Evolutionary conservation across 2,888 invertebrate genomes (phyloP).

Genomic region (Cosmopolites sordidus): DNA sequence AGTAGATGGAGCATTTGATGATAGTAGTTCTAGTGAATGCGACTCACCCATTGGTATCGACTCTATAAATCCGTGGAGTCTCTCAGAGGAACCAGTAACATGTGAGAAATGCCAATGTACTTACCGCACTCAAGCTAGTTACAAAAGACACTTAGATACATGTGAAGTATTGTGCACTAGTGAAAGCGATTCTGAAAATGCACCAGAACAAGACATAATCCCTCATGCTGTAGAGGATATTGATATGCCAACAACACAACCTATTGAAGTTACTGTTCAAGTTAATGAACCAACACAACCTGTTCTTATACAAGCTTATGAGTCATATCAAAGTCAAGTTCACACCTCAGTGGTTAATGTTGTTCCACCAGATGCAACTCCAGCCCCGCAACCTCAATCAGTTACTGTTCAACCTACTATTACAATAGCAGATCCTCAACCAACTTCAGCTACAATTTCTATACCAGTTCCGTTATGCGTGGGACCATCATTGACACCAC

Average conservation of each 20-base stretch:
- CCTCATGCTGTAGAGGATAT: constrained; percentile 13
- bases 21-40: constrained; percentile 51
- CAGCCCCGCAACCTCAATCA: constrained; percentile 6
- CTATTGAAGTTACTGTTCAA: constrained; percentile 15
- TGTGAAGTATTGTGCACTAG: constrained; percentile 77
- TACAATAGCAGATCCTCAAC: constrained; percentile 12
- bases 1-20: constrained; percentile 55
- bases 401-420: constrained; percentile 9
- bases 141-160: constrained; percentile 69
- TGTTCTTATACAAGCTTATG: constrained; percentile 41
- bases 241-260: not conserved
- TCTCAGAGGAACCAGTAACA: constrained; percentile 70
- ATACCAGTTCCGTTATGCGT: constrained; percentile 24
- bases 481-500: constrained; percentile 16
- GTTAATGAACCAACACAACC: constrained; percentile 35
- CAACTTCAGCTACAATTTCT: constrained; percentile 17
- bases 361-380: constrained; percentile 18
- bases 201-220: constrained; percentile 22
- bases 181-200: constrained; percentile 72
- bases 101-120: constrained; percentile 86
- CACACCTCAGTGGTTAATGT: constrained; percentile 43
- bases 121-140: constrained; percentile 77
- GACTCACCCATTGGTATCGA: constrained; percentile 38
- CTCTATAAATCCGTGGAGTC: constrained; percentile 39
- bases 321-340: constrained; percentile 45